Evolutionary conservation across 2,888 invertebrate species (phyloP).

Genomic region (Agrotis ipsilon): DNA sequence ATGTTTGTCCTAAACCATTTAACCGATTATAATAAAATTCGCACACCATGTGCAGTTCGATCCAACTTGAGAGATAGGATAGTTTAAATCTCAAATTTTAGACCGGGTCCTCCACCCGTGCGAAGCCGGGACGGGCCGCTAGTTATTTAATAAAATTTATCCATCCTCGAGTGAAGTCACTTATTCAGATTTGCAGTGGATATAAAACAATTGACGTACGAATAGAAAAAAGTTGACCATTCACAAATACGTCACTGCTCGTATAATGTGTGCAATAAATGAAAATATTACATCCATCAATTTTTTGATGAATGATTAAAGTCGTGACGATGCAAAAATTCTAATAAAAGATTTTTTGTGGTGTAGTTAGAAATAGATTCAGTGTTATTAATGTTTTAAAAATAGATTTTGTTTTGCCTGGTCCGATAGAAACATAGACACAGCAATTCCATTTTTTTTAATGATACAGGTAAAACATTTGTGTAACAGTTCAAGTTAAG

Average conservation of each 20-base stretch:
- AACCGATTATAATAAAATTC: too few species aligned
- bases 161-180: conserved; percentile 2
- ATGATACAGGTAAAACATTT: too few species aligned
- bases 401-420: background rate
- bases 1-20: too few species aligned
- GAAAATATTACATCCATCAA: background rate
- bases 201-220: conserved; percentile 30
- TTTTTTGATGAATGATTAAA: background rate
- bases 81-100: too few species aligned
- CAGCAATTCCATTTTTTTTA: too few species aligned
- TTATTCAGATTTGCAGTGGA: background rate
- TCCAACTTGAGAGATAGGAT: too few species aligned
- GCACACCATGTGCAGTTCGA: too few species aligned
- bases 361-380: conserved; percentile 11
- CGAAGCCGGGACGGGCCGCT: too few species aligned
- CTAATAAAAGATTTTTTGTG: background rate
- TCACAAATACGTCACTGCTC: conserved; percentile 19
- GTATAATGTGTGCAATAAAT: background rate
- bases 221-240: conserved; percentile 5
- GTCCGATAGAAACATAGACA: background rate
- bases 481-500: too few species aligned
- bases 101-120: too few species aligned
- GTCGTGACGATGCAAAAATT: conserved; percentile 11
- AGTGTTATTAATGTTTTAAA: background rate
- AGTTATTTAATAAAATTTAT: background rate